Evolutionary conservation across 2,113 vertebrate genomes (phyloP).

Genomic region (Henicopernis longicauda): DNA sequence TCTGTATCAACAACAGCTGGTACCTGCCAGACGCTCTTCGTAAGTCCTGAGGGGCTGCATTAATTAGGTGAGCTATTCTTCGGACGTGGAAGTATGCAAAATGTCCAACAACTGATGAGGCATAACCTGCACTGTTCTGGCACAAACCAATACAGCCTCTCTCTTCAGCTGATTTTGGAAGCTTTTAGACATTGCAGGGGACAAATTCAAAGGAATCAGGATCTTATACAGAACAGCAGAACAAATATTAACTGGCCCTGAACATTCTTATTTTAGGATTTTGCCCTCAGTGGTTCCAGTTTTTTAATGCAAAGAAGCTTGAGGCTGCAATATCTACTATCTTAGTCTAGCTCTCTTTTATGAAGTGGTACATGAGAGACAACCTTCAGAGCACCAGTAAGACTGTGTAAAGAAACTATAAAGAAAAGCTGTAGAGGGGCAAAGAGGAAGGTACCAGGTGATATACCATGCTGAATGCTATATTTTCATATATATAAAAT

Average conservation of each 20-base stretch:
- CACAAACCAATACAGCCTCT: not conserved
- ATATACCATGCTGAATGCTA: not conserved
- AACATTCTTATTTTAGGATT: not conserved
- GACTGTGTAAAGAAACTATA: not conserved
- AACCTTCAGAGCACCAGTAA: not conserved
- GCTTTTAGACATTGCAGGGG: not conserved
- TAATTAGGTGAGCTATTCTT: constrained; percentile 23
- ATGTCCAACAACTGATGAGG: not conserved
- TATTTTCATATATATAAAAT: not conserved
- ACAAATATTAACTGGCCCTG: not conserved
- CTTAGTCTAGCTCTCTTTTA: not conserved
- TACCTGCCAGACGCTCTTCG: not conserved
- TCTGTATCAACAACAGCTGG: constrained; percentile 14
- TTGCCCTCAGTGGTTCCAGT: not conserved
- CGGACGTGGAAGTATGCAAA: not conserved
- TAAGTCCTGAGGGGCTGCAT: not conserved
- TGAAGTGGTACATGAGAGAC: not conserved
- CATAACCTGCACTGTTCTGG: not conserved
- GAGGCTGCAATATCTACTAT: not conserved
- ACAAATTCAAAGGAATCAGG: not conserved
- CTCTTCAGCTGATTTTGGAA: not conserved
- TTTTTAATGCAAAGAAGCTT: not conserved
- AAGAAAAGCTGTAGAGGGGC: not conserved
- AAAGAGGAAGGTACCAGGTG: not conserved
- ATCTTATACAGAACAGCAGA: not conserved